Evolutionary conservation across 37 sponge, comb jelly and placozoan genomes (phyloP).

Genomic region (Chondrilla cf. caribensis): DNA sequence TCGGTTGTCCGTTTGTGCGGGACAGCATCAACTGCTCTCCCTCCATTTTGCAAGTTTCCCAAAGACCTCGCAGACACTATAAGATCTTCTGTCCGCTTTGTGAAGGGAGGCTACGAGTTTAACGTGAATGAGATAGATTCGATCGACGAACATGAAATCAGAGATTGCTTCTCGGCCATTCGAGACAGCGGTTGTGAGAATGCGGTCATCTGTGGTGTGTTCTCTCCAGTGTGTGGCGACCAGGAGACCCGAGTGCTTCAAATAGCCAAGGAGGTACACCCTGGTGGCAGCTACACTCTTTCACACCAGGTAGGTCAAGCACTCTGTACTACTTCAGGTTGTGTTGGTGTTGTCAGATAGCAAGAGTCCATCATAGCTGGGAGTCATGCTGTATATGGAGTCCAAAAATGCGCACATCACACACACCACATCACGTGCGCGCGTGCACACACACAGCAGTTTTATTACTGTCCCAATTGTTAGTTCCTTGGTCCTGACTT

Average conservation of each 20-base stretch:
- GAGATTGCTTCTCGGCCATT: background rate
- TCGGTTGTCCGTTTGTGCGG: constrained; percentile 75
- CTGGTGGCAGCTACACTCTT: constrained; percentile 52
- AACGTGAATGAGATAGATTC: constrained; percentile 21
- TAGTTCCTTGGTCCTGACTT: too few species aligned
- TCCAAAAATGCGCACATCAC: too few species aligned
- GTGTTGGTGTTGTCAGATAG: too few species aligned
- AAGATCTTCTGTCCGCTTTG: constrained; percentile 34
- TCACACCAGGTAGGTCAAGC: constrained; percentile 52
- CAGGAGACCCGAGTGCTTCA: constrained; percentile 57
- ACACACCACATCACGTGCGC: too few species aligned
- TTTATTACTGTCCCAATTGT: too few species aligned
- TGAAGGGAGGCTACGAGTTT: constrained; percentile 70
- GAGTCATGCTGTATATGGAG: too few species aligned
- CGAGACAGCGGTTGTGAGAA: constrained; percentile 37
- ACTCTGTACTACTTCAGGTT: background rate
- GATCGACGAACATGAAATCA: constrained; percentile 45
- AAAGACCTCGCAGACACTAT: constrained; percentile 24
- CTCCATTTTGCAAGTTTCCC: constrained; percentile 82
- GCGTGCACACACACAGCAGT: too few species aligned
- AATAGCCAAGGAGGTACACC: constrained; percentile 37
- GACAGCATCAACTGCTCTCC: constrained; percentile 52
- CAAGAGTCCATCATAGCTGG: too few species aligned
- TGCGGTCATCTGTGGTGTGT: constrained; percentile 73
- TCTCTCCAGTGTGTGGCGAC: constrained; percentile 52